Evolutionary conservation across 2,113 vertebrate genomes (phyloP).

Genomic region (Dipodomys spectabilis): DNA sequence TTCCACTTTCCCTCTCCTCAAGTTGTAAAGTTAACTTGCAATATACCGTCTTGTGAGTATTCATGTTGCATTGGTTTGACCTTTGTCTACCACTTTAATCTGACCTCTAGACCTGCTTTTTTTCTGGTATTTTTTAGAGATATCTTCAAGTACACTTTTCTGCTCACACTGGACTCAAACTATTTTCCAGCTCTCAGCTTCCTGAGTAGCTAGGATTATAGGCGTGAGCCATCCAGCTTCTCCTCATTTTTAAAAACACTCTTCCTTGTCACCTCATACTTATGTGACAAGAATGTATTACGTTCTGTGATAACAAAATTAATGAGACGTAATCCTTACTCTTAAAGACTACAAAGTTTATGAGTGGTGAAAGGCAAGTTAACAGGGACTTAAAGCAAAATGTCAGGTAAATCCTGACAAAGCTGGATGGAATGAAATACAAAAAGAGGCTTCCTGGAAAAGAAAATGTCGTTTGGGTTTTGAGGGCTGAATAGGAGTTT

Average conservation of each 20-base stretch:
- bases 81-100: no score
- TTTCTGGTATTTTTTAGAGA: no score
- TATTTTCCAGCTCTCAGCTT: no score
- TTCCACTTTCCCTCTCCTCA: no score
- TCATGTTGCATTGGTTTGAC: no score
- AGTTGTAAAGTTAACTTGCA: no score
- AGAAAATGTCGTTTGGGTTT: background rate
- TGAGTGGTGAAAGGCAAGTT: background rate
- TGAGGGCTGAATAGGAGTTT: background rate
- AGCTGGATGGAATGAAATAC: background rate
- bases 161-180: no score
- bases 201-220: no score
- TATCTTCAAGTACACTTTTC: no score
- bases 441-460: background rate
- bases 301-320: background rate
- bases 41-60: no score
- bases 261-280: background rate
- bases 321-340: background rate
- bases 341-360: background rate
- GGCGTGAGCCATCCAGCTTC: no score
- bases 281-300: background rate
- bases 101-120: no score
- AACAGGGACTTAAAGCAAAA: background rate
- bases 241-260: background rate
- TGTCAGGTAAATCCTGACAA: background rate